These are phyloP conservation scores for Ictidomys tridecemlineatus DNA, from an alignment of 2,113 vertebrate species.

Conservation along the genomic window DNA sequence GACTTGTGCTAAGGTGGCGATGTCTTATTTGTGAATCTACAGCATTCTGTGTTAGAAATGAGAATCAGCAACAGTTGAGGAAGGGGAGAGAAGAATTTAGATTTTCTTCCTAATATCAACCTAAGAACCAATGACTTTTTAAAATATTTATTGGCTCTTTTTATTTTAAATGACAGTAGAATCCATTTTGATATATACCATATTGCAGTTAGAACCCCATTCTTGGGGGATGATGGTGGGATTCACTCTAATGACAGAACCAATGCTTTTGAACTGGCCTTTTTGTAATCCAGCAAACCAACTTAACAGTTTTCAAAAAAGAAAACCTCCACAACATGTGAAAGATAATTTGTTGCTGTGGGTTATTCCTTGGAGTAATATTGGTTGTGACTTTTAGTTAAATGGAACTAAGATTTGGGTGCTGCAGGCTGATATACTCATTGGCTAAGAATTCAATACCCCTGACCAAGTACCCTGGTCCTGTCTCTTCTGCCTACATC, in stretches of 20 bases:
- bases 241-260: neutral
- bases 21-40: neutral
- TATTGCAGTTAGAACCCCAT: no score
- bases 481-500: neutral
- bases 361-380: neutral
- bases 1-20: neutral
- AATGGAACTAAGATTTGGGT: neutral
- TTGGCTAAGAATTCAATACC: no score
- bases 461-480: rapidly evolving
- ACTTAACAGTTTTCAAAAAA: neutral
- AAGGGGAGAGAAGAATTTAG: neutral
- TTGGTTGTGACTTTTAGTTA: neutral
- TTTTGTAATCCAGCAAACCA: neutral
- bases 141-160: no score
- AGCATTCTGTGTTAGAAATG: neutral
- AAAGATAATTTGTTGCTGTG: neutral
- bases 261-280: neutral
- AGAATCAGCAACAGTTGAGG: rapidly evolving
- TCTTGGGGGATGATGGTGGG: no score
- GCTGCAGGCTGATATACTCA: neutral
- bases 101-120: neutral
- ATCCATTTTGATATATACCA: no score
- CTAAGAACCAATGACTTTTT: neutral
- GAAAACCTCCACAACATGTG: neutral
- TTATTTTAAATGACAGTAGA: no score